These are phyloP conservation scores for Agelaius tricolor DNA, from an alignment of 2,113 vertebrate species.

Conservation along the genomic window DNA sequence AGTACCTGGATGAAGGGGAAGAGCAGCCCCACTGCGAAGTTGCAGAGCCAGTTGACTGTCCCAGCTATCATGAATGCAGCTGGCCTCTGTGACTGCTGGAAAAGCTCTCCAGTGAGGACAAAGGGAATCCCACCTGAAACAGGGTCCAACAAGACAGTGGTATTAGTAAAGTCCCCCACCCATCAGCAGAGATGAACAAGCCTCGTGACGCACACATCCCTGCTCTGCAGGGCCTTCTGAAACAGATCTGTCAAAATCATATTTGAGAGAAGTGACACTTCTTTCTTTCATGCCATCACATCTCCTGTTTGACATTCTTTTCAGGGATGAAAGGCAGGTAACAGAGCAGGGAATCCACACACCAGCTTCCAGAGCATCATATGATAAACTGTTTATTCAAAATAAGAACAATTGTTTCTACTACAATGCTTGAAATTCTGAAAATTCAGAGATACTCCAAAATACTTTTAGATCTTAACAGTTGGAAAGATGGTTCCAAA, in stretches of 20 bases:
- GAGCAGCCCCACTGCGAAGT: constrained; percentile 88
- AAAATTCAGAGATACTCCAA: not conserved
- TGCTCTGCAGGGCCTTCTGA: not conserved
- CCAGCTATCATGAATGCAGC: constrained; percentile 91
- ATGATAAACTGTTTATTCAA: not conserved
- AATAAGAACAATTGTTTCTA: not conserved
- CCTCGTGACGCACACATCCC: fast-evolving
- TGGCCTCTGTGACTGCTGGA: constrained; percentile 87
- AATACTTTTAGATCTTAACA: not conserved
- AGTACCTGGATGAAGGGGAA: constrained; percentile 94
- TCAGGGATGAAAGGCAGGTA: not conserved
- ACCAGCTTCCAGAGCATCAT: not conserved
- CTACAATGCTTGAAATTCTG: not conserved
- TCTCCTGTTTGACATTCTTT: not conserved
- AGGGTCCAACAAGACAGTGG: not conserved
- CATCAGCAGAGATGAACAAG: not conserved
- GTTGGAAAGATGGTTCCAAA: not conserved
- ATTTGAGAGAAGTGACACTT: not conserved
- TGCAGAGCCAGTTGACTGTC: constrained; percentile 89
- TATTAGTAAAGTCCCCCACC: not conserved
- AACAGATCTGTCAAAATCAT: not conserved
- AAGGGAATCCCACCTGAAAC: constrained; percentile 92
- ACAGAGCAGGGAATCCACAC: not conserved
- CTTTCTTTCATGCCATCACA: not conserved
- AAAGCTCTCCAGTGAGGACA: constrained; percentile 89